Conservation (phyloP, 2,888 invertebrate species). For the Hybos culiciformis region DNA sequence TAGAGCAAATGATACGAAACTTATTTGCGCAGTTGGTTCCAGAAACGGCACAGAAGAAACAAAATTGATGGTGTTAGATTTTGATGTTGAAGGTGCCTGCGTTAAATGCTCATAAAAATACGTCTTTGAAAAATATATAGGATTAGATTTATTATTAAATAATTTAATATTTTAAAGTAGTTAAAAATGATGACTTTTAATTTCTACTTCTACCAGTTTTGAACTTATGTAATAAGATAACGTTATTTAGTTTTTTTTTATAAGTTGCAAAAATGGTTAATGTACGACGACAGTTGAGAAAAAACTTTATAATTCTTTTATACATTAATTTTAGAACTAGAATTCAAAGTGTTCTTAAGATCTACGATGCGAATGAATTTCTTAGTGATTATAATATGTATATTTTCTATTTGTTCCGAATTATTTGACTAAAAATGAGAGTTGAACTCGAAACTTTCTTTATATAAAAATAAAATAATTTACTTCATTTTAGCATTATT, state of each 20-base stretch:
- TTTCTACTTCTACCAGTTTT: neutral
- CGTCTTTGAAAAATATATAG: constrained; percentile 16
- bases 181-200: neutral
- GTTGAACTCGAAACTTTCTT: too few species aligned
- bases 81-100: constrained; percentile 70
- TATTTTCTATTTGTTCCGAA: too few species aligned
- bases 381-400: too few species aligned
- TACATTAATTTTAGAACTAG: too few species aligned
- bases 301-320: too few species aligned
- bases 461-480: too few species aligned
- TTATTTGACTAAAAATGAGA: too few species aligned
- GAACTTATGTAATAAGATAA: constrained; percentile 14
- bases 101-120: constrained; percentile 40
- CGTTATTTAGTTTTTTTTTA: constrained; percentile 25
- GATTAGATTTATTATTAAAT: neutral
- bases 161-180: neutral
- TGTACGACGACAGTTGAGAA: too few species aligned
- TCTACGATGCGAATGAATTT: too few species aligned
- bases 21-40: constrained; percentile 97
- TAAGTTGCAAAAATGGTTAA: too few species aligned
- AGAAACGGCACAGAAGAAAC: constrained; percentile 98
- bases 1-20: constrained; percentile 82
- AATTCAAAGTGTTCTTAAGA: too few species aligned
- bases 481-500: too few species aligned
- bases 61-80: constrained; percentile 92